These are phyloP conservation scores for Danaus melanippus DNA, from an alignment of 1,140 invertebrate genomes.

Conservation along the genomic window DNA sequence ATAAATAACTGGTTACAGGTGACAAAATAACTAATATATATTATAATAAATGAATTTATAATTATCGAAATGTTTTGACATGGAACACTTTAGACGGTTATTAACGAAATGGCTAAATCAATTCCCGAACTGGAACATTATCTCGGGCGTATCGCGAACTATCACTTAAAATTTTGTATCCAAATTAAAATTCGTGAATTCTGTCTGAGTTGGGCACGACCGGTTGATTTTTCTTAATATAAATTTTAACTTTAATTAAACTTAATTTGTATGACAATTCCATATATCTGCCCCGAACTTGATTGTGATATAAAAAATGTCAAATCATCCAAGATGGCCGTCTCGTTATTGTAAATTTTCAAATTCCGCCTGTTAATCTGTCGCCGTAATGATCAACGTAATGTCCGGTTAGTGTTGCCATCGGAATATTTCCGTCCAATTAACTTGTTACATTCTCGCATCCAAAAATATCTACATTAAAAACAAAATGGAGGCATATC, in stretches of 20 bases:
- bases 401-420: slow-evolving; percentile 38
- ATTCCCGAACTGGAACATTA: slow-evolving; percentile 19
- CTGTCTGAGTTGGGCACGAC: slow-evolving; percentile 28
- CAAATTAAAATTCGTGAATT: slow-evolving; percentile 68
- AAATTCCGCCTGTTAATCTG: slow-evolving; percentile 44
- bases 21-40: too few species aligned
- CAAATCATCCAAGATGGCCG: slow-evolving; percentile 7
- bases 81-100: too few species aligned
- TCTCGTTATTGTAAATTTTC: slow-evolving; percentile 21
- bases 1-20: too few species aligned
- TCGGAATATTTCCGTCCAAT: slow-evolving; percentile 59
- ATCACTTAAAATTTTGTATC: slow-evolving; percentile 51
- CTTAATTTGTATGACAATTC: slow-evolving; percentile 37
- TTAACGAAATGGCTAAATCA: too few species aligned
- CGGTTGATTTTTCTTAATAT: slow-evolving; percentile 28
- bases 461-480: slow-evolving; percentile 56
- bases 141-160: slow-evolving; percentile 37
- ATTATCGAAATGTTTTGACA: too few species aligned
- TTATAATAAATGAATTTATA: too few species aligned
- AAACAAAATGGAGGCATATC: slow-evolving; percentile 37
- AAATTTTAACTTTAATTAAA: slow-evolving; percentile 36
- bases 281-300: slow-evolving; percentile 22
- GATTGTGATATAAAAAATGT: slow-evolving; percentile 23
- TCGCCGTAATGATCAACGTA: slow-evolving; percentile 39
- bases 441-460: slow-evolving; percentile 69